Evolutionary conservation across 2,113 vertebrate genomes (phyloP).

Genomic region (Sturnira hondurensis): DNA sequence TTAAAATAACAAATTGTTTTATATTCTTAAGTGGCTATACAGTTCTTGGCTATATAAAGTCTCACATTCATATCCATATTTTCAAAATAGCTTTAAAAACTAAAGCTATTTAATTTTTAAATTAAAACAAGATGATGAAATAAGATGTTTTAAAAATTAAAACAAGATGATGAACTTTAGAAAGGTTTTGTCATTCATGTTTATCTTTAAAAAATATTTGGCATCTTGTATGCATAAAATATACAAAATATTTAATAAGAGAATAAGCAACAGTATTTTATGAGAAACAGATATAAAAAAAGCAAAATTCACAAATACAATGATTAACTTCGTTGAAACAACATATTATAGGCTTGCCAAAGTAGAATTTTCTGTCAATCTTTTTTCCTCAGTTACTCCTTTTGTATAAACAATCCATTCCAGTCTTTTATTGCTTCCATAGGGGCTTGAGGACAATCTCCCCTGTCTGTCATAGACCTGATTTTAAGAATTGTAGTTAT

Average conservation of each 20-base stretch:
- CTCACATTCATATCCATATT: not conserved
- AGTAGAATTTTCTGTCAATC: not conserved
- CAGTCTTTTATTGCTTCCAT: not conserved
- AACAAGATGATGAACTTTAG: not conserved
- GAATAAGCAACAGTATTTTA: not conserved
- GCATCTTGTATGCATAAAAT: no score
- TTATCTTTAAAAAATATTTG: not conserved
- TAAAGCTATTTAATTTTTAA: rapidly evolving
- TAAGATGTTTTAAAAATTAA: not conserved
- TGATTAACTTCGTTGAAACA: not conserved
- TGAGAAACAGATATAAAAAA: not conserved
- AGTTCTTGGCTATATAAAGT: not conserved
- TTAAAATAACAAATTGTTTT: not conserved
- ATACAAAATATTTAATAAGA: not conserved
- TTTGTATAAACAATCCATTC: not conserved
- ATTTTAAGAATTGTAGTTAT: not conserved
- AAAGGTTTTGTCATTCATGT: not conserved
- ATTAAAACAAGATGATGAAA: no score
- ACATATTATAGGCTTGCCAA: not conserved
- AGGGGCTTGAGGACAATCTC: not conserved
- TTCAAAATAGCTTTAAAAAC: not conserved
- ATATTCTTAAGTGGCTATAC: not conserved
- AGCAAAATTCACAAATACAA: not conserved
- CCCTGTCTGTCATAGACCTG: not conserved
- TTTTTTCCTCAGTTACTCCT: not conserved